Conservation (phyloP, 2,888 invertebrate species). For the Zeuzera pyrina region DNA sequence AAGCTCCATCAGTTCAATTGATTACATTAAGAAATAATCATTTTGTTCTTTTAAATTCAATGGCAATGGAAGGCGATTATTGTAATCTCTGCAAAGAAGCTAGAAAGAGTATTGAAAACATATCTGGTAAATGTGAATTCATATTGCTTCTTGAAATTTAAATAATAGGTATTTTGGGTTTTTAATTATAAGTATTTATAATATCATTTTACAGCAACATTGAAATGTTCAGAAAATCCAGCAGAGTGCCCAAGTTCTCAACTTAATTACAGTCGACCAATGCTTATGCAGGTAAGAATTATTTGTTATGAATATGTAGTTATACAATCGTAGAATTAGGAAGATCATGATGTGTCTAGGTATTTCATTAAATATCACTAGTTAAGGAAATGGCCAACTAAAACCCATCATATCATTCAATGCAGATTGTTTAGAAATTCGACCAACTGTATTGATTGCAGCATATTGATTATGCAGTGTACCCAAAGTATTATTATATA, state of each 20-base stretch:
- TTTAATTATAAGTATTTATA: neutral
- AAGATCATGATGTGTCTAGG: too few species aligned
- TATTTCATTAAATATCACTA: too few species aligned
- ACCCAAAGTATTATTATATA: too few species aligned
- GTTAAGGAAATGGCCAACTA: too few species aligned
- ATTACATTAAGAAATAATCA: constrained; percentile 81
- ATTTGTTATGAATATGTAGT: too few species aligned
- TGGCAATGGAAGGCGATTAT: constrained; percentile 96
- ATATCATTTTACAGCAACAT: constrained; percentile 30
- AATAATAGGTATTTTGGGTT: too few species aligned
- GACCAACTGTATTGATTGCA: too few species aligned
- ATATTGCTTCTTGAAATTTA: neutral
- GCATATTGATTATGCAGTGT: too few species aligned
- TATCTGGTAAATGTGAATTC: constrained; percentile 70
- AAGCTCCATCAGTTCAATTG: constrained; percentile 82
- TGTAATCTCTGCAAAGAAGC: constrained; percentile 90
- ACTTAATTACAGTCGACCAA: constrained; percentile 73
- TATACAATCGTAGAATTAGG: too few species aligned
- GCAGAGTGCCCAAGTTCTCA: constrained; percentile 32
- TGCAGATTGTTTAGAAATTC: too few species aligned
- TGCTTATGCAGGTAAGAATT: constrained; percentile 81
- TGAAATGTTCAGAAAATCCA: constrained; percentile 35
- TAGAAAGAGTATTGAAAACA: constrained; percentile 74
- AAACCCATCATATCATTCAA: too few species aligned
- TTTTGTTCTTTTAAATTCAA: constrained; percentile 94